Percentiles rank a stretch among this genome's conserved stretches.
phyloP scores from a whole-genome alignment of 2,888 invertebrate species.

The Antitype chi region DNA sequence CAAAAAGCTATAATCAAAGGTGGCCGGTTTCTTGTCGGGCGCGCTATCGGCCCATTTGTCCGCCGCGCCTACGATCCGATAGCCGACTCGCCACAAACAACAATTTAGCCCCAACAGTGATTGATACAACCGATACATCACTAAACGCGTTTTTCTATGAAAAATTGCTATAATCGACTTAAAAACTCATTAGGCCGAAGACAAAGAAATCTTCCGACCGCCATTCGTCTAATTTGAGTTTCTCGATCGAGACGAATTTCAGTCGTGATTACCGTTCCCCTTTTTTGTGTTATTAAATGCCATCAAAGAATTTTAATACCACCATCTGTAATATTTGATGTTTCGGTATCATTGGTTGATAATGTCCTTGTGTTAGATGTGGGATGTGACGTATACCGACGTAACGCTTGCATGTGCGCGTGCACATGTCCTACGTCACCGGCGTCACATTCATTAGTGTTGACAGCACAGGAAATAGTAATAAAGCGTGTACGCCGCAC shows the following conservation, averaged over 20 bases:
- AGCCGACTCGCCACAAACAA: conserved; percentile 81
- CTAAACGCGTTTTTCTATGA: conserved; percentile 91
- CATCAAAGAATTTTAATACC: conserved; percentile 79
- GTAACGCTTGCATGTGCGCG: conserved; percentile 37
- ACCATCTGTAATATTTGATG: conserved; percentile 67
- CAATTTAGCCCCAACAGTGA: conserved; percentile 88
- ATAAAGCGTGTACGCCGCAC: conserved; percentile 81
- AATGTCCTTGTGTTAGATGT: conserved; percentile 46
- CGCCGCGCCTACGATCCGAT: conserved; percentile 80
- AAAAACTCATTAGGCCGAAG: conserved; percentile 90
- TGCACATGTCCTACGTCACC: conserved; percentile 82
- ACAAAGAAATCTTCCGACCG: conserved; percentile 89
- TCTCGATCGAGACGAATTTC: conserved; percentile 88
- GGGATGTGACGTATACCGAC: conserved; percentile 4
- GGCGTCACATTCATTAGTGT: conserved; percentile 83
- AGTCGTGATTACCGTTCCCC: conserved; percentile 83
- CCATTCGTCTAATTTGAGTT: conserved; percentile 89
- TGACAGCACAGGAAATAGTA: conserved; percentile 88
- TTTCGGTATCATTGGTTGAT: conserved; percentile 62
- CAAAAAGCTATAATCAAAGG: conserved; percentile 71
- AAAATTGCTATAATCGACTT: conserved; percentile 91
- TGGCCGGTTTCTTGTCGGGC: conserved; percentile 65
- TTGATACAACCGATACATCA: conserved; percentile 90
- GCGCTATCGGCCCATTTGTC: conserved; percentile 78
- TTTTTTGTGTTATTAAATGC: conserved; percentile 84